Percentiles rank a stretch among this genome's conserved stretches.
These are phyloP conservation scores for Bradypus variegatus DNA, from an alignment of 2,797 vertebrate species.

Conservation along the genomic window DNA sequence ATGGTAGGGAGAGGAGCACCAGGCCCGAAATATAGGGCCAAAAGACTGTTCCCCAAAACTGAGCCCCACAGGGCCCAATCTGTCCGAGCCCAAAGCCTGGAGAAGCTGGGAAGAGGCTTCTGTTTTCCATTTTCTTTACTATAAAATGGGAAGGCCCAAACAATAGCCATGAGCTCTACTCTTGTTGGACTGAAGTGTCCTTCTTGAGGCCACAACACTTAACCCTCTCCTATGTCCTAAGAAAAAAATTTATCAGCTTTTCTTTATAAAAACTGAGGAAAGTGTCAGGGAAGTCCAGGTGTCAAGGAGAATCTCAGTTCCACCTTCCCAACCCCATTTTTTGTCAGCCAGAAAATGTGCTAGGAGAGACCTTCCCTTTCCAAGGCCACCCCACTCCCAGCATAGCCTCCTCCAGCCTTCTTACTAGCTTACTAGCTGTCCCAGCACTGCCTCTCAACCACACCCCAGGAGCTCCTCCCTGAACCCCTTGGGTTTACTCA, in stretches of 20 bases:
- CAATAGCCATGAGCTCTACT: not conserved
- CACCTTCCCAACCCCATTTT: not conserved
- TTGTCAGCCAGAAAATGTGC: not conserved
- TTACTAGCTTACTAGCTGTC: not conserved
- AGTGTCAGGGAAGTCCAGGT: not conserved
- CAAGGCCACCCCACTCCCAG: not conserved
- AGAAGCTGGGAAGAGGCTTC: not conserved
- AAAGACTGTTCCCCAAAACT: not conserved
- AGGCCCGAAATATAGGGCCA: not conserved
- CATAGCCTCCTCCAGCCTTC: not conserved
- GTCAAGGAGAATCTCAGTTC: not conserved
- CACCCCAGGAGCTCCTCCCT: not conserved
- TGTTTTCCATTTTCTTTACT: not conserved
- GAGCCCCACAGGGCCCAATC: not conserved
- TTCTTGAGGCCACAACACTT: not conserved
- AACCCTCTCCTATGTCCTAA: not conserved
- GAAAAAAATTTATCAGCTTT: not conserved
- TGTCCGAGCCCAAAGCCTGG: not conserved
- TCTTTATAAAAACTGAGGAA: not conserved
- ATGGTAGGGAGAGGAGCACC: not conserved
- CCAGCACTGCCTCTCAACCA: not conserved
- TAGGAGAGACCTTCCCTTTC: not conserved
- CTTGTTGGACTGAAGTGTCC: not conserved
- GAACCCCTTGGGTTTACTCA: conserved; percentile 66
- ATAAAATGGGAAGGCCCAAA: not conserved